Evolutionary conservation across 2,113 vertebrate species (phyloP), one percentile per base, ranked within the genome.

Genomic region (Anguilla japonica): DNA sequence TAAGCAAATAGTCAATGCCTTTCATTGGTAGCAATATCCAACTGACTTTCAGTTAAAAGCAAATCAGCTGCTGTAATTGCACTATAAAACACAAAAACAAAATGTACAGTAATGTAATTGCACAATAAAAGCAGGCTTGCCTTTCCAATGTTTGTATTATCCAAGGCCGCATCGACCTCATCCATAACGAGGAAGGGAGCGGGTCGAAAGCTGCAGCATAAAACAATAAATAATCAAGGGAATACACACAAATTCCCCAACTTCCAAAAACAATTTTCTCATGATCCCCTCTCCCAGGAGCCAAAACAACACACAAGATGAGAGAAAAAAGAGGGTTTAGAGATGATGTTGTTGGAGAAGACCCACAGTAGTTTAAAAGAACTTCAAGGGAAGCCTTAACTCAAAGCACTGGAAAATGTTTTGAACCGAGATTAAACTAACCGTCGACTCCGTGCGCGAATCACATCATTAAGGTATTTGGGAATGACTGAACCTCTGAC

Each of bases 91-190:
- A 14, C 14, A 18, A 20, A 4, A 67, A 67, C 22, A 2, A 67
- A 67, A 7, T 26, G 20, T 26, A 11, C 60, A 67, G 60, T 22
- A 20, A 67, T 67, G 20, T 26, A 67, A 67, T 13, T 75, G 26
- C n/a, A 11, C 26, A 9, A 3, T 75, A n/a, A n/a, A 75, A 34
- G n/a, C 11, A 34, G 71, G n/a, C 96, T 95, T 90, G 96, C 98
- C 93, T 97, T 99, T 88, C 96, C 93, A 4, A 99, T 98, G 93
- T 99, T 99, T 1, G 96, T 96, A 85, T 98, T 99, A 91, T 99
- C 98, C 93, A 99, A 92, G 60, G 98, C 97, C 80, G 98, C 98
- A 46, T 99, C 98, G 80, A 99, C 97, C 92, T 99, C 98, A 86
- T 99, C 98, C 87, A 99, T 89, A 89, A 99, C 88, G 82, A 99